These are phyloP conservation scores for Cromileptes altivelis DNA, from an alignment of 2,113 vertebrate genomes.

Conservation along the genomic window DNA sequence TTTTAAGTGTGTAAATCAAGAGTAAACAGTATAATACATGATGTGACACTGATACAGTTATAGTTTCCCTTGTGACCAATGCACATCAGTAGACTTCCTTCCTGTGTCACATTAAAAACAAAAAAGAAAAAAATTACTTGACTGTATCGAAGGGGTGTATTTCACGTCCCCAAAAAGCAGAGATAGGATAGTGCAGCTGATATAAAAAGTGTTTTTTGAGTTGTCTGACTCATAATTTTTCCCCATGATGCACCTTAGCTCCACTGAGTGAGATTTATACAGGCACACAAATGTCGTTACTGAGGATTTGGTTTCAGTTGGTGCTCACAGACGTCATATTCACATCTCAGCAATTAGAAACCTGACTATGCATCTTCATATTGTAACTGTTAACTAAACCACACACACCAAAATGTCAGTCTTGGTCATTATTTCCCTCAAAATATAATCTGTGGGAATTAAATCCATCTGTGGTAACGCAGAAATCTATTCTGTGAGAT, in stretches of 20 bases:
- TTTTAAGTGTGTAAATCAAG: conserved; percentile 40
- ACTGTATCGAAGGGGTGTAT: too few species aligned
- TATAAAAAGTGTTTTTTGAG: conserved; percentile 26
- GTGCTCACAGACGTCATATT: conserved; percentile 1
- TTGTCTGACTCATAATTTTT: too few species aligned
- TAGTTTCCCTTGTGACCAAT: not conserved
- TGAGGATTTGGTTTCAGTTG: conserved; percentile 28
- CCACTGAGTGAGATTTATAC: not conserved
- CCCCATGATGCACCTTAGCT: conserved; percentile 15
- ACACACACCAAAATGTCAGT: conserved; percentile 37
- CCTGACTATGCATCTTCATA: not conserved
- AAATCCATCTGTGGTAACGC: conserved; percentile 3
- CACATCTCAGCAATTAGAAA: conserved; percentile 2
- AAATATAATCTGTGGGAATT: not conserved
- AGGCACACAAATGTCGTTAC: conserved; percentile 22
- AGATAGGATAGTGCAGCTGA: conserved; percentile 36
- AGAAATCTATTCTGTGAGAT: not conserved
- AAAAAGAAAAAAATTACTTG: not conserved
- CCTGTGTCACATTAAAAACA: not conserved
- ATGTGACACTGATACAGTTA: conserved; percentile 19
- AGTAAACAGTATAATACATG: not conserved
- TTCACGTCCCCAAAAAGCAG: too few species aligned
- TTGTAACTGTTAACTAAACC: not conserved
- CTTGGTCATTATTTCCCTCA: not conserved
- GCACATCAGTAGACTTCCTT: too few species aligned